Conservation (phyloP, 1,140 invertebrate genomes). For the Cydia strobilella region DNA sequence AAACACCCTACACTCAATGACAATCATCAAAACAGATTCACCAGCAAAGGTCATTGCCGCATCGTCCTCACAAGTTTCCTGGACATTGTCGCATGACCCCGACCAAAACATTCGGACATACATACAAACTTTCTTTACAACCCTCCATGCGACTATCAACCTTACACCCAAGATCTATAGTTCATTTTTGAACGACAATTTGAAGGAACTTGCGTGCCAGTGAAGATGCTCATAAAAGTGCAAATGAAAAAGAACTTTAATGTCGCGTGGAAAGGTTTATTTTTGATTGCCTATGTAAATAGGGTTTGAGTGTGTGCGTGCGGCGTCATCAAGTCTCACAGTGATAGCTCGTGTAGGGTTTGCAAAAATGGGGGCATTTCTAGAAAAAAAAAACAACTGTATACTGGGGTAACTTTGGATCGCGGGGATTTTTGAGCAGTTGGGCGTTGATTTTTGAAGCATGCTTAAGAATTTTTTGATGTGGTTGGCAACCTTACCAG, state of each 20-base stretch:
- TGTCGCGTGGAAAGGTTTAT: background rate
- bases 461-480: too few species aligned
- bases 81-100: slow-evolving; percentile 50
- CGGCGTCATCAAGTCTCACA: slow-evolving; percentile 23
- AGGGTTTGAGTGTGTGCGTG: background rate
- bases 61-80: slow-evolving; percentile 47
- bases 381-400: background rate
- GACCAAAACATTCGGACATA: slow-evolving; percentile 41
- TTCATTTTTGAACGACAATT: background rate
- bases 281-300: background rate
- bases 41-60: slow-evolving; percentile 54
- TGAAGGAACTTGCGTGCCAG: background rate
- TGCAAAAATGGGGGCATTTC: slow-evolving; percentile 2
- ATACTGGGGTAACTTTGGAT: too few species aligned
- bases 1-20: background rate
- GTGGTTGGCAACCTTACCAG: too few species aligned
- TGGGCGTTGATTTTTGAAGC: too few species aligned
- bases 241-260: background rate
- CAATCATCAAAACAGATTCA: slow-evolving; percentile 41
- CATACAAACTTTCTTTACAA: slow-evolving; percentile 26
- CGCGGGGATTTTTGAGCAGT: too few species aligned
- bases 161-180: background rate
- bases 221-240: background rate
- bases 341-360: slow-evolving; percentile 11
- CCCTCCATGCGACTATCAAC: background rate